These are phyloP conservation scores for Hecatera dysodea DNA, from an alignment of 2,888 invertebrate species.

Conservation along the genomic window DNA sequence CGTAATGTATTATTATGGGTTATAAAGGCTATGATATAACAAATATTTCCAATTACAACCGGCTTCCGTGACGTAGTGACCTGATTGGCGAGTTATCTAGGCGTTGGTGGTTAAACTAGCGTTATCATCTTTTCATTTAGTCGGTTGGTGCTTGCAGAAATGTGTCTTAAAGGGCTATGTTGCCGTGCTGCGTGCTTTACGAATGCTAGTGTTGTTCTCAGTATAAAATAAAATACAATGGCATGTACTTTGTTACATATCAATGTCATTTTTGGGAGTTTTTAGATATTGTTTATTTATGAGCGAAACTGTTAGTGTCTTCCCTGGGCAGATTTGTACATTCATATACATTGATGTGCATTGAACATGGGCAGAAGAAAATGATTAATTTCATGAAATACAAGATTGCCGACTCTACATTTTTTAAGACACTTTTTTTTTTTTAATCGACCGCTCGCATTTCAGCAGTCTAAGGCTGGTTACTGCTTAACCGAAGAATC, in stretches of 20 bases:
- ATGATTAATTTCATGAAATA: too few species aligned
- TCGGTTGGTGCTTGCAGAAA: not conserved
- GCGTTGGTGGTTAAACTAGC: slow-evolving; percentile 23
- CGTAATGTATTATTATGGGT: slow-evolving; percentile 72
- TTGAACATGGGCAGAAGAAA: too few species aligned
- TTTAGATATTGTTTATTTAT: not conserved
- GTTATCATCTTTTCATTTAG: slow-evolving; percentile 32
- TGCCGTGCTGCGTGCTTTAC: not conserved
- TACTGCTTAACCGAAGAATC: too few species aligned
- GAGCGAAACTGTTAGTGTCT: not conserved
- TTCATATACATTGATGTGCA: too few species aligned
- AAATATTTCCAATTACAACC: slow-evolving; percentile 70
- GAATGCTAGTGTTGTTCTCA: not conserved
- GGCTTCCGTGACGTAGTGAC: slow-evolving; percentile 68
- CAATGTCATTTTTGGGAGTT: not conserved
- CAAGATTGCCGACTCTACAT: too few species aligned
- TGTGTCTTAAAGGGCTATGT: not conserved
- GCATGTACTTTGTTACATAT: not conserved
- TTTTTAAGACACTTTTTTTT: too few species aligned
- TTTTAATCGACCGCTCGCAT: too few species aligned
- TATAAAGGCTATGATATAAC: slow-evolving; percentile 71
- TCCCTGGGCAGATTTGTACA: too few species aligned
- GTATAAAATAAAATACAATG: not conserved
- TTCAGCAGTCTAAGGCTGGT: too few species aligned
- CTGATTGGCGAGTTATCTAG: slow-evolving; percentile 50